A percentile compares a stretch with the other conserved stretches of the same genome.
Conservation (phyloP, 1,140 invertebrate species). For the Tribolium castaneum region DNA sequence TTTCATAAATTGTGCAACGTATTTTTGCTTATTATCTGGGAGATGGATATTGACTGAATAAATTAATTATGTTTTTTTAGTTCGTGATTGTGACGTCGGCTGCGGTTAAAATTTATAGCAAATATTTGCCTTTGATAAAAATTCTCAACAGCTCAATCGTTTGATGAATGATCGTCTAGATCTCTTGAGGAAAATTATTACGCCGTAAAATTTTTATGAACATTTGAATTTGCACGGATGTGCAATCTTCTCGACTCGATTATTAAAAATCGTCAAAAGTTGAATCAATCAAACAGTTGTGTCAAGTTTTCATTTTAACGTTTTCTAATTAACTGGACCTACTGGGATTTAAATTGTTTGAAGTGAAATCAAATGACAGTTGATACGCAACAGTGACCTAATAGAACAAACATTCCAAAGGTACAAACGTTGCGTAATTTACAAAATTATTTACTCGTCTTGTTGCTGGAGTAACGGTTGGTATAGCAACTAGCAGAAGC, state of each 20-base stretch:
- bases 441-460: not conserved
- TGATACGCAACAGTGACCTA: not conserved
- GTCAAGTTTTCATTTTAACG: not conserved
- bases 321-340: not conserved
- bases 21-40: too few species aligned
- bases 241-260: not conserved
- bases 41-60: too few species aligned
- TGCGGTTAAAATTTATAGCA: not conserved
- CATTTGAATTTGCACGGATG: conserved; percentile 15
- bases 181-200: not conserved
- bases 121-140: not conserved
- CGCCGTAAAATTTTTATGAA: conserved; percentile 1
- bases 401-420: not conserved
- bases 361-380: not conserved
- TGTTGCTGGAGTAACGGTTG: not conserved
- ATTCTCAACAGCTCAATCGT: not conserved
- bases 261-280: not conserved
- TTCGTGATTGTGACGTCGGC: not conserved
- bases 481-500: not conserved
- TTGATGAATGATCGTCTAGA: not conserved
- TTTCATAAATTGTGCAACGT: too few species aligned
- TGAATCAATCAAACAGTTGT: too few species aligned
- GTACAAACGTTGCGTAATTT: not conserved
- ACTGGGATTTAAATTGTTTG: not conserved
- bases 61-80: too few species aligned